Base-by-base conservation (phyloP, 2,888 invertebrate species). In the Melipona beecheii region DNA sequence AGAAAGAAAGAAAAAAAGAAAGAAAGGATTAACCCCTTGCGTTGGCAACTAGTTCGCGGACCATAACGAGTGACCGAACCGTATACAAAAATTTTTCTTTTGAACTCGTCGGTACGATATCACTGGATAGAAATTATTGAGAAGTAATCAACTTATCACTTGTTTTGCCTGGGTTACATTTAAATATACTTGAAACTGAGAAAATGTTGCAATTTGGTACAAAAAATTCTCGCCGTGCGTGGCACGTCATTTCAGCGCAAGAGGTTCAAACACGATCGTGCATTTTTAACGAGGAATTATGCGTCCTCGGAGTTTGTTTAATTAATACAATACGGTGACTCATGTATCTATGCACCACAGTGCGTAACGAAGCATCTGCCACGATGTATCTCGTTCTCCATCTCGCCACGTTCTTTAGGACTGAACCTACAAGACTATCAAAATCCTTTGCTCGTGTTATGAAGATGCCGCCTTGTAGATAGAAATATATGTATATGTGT, bases 401-500 rank as follows among this genome's bases (percentile, higher is more conserved):
- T 90, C 86, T 86, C 85, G 77, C 88, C 84, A 75, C 81, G 81
- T 85, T 88, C 85, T 87, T 87, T 84, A 79, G 66, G 85, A 81
- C 81, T 83, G 75, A 84, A 86, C 82, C 84, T 84, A 87, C 88
- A 88, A 88, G 89, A 88, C 88, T 88, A 89, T 89, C 87, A 87
- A 87, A 74, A 89, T 84, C 82, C 89, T 89, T 86, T 84, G 83
- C 84, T 87, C 89, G 86, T 84, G 85, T 88, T 87, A 88, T 79
- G 84, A 85, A 89, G 89, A 89, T 89, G 89, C 89, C 89, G 89
- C 89, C 83, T 87, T 87, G 85, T 68, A 89, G 89, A 89, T 89
- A 76, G 52, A 65, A 54, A 64, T 64, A 64, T 64, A 49, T 68
- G 2, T 64, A 85, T 79, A 86, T 84, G 3, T 36, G 84, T 81